Evolutionary conservation across 1,140 invertebrate genomes (phyloP).

Genomic region (Drosophila prosaltans): DNA sequence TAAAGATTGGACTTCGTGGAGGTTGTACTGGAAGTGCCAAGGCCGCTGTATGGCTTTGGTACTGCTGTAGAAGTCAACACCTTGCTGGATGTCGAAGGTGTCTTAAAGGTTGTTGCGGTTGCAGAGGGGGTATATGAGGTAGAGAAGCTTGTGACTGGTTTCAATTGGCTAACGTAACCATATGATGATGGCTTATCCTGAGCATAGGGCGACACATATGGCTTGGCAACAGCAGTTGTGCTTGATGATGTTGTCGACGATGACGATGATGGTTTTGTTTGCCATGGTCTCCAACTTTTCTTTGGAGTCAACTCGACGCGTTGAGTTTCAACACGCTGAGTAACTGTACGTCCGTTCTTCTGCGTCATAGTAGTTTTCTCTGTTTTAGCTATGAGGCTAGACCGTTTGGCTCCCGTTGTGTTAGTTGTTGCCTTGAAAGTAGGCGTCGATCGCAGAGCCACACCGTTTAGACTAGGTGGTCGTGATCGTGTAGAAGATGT

Average conservation of each 20-base stretch:
- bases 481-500: conserved; percentile 25
- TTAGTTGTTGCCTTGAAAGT: conserved; percentile 54
- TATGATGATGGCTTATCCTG: conserved; percentile 36
- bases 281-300: conserved; percentile 25
- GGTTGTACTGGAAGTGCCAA: conserved; percentile 19
- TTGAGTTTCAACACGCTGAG: conserved; percentile 61
- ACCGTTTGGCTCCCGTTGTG: conserved; percentile 41
- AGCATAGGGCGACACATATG: conserved; percentile 49
- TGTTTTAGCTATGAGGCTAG: conserved; percentile 58
- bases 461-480: conserved; percentile 53
- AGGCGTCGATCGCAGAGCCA: conserved; percentile 54
- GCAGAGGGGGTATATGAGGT: conserved; percentile 6
- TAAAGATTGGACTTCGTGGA: conserved; percentile 9
- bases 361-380: conserved; percentile 68
- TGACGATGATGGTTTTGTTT: conserved; percentile 4
- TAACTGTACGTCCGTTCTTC: conserved; percentile 66
- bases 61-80: conserved; percentile 1
- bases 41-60: conserved; percentile 33
- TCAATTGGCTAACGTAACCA: conserved; percentile 19
- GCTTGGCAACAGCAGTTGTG: background rate
- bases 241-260: conserved; percentile 21
- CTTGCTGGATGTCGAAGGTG: background rate
- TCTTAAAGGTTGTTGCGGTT: conserved; percentile 6
- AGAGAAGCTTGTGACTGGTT: background rate
- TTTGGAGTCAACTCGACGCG: conserved; percentile 55